These are phyloP conservation scores for Sialis fuliginosa DNA, from an alignment of 2,888 invertebrate genomes.

Conservation along the genomic window DNA sequence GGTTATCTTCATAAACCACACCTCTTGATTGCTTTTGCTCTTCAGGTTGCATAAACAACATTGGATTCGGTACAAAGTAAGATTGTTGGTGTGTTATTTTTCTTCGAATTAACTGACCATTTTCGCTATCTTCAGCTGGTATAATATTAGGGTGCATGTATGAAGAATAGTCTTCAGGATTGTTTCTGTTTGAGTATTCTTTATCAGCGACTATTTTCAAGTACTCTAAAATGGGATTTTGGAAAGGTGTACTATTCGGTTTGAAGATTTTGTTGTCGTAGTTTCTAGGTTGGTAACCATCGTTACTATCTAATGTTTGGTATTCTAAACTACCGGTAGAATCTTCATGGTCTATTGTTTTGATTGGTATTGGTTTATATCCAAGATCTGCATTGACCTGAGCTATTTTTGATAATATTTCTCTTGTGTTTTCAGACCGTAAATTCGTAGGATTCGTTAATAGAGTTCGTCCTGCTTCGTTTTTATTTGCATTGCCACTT, in stretches of 20 bases:
- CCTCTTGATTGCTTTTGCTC: too few species aligned
- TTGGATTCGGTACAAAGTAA: conserved; percentile 14
- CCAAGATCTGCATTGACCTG: conserved; percentile 31
- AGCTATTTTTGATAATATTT: conserved; percentile 36
- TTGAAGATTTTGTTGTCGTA: background rate
- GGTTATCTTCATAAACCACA: too few species aligned
- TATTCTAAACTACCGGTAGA: conserved; percentile 8
- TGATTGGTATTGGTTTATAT: conserved; percentile 9
- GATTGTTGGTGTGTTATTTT: conserved; percentile 23
- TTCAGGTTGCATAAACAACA: background rate
- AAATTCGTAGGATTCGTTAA: conserved; percentile 5
- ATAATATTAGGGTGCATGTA: too few species aligned
- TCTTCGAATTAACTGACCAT: conserved; percentile 19
- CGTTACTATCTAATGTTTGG: background rate
- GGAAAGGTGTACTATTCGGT: conserved; percentile 10
- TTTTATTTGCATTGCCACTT: conserved; percentile 2
- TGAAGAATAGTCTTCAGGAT: background rate
- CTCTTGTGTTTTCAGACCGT: conserved; percentile 18
- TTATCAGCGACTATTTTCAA: conserved; percentile 20
- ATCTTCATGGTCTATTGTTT: background rate
- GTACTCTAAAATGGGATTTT: conserved; percentile 11
- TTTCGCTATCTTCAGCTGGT: too few species aligned
- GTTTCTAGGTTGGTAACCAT: background rate
- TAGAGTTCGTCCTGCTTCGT: conserved; percentile 2
- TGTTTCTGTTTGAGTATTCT: conserved; percentile 12